These are phyloP conservation scores for Ranitomeya variabilis DNA, from an alignment of 2,113 vertebrate genomes.

Conservation along the genomic window DNA sequence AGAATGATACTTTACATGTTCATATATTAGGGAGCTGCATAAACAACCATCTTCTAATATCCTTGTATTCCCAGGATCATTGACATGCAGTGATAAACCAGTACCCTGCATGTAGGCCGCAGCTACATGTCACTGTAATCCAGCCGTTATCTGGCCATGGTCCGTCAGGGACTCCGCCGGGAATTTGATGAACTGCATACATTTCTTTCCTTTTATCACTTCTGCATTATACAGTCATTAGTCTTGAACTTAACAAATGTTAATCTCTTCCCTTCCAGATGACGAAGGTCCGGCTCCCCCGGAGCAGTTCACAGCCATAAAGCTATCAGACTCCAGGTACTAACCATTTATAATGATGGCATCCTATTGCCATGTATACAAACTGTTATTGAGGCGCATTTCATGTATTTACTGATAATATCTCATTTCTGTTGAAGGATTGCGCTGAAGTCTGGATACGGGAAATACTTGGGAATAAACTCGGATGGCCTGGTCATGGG, in stretches of 20 bases:
- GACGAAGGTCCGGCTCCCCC: slow-evolving; percentile 93
- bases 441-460: slow-evolving; percentile 95
- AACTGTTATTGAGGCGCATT: not conserved
- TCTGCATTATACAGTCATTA: not conserved
- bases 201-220: not conserved
- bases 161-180: too few species aligned
- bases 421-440: slow-evolving; percentile 73
- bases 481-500: slow-evolving; percentile 92
- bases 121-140: not conserved
- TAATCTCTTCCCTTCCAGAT: slow-evolving; percentile 60
- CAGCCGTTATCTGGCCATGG: too few species aligned
- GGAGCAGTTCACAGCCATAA: slow-evolving; percentile 94
- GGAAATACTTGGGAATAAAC: slow-evolving; percentile 94
- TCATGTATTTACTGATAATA: not conserved
- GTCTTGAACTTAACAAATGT: not conserved
- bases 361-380: not conserved
- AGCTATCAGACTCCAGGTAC: slow-evolving; percentile 92
- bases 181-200: too few species aligned
- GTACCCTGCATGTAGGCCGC: not conserved
- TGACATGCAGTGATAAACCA: not conserved
- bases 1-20: too few species aligned
- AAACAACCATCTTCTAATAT: too few species aligned
- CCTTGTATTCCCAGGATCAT: too few species aligned
- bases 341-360: not conserved
- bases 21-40: too few species aligned